phyloP scores from a whole-genome alignment of 2,113 vertebrate species.

The Microcebus murinus region DNA sequence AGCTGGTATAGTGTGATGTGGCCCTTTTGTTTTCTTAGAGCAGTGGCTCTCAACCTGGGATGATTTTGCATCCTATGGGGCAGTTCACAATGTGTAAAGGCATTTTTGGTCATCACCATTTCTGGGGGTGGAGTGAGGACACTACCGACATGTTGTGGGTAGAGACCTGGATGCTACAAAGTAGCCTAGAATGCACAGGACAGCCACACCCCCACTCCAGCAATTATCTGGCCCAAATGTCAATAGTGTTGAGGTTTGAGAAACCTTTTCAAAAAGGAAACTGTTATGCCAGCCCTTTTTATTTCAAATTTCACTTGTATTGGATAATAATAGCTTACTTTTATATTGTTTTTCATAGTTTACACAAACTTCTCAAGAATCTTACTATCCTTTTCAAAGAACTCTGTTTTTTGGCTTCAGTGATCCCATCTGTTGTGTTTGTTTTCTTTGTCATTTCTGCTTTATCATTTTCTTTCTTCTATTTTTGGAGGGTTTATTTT shows the following conservation, averaged over 20 bases:
- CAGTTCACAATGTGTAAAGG: background rate
- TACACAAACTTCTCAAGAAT: background rate
- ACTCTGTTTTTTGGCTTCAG: background rate
- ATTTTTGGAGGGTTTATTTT: slow-evolving; percentile 7
- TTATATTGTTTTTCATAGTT: background rate
- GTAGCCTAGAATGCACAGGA: background rate
- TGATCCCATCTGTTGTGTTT: background rate
- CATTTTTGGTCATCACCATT: background rate
- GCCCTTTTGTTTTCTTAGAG: slow-evolving; percentile 36
- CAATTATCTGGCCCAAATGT: background rate
- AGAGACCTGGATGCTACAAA: background rate
- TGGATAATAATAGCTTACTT: background rate
- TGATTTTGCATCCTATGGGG: background rate
- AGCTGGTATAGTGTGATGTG: background rate
- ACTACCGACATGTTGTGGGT: background rate
- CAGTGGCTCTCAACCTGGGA: background rate
- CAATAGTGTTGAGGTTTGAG: background rate
- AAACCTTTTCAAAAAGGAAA: slow-evolving; percentile 20
- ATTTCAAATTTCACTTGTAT: background rate
- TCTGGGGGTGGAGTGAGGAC: background rate
- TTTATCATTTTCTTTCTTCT: background rate
- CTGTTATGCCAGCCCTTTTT: background rate
- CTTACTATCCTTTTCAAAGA: background rate
- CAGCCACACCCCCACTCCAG: background rate
- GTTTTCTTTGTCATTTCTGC: slow-evolving; percentile 30